A percentile compares a stretch with the other conserved stretches of the same genome.
phyloP scores from a whole-genome alignment of 2,888 invertebrate genomes.

The Hirtodrosophila alboralis region DNA sequence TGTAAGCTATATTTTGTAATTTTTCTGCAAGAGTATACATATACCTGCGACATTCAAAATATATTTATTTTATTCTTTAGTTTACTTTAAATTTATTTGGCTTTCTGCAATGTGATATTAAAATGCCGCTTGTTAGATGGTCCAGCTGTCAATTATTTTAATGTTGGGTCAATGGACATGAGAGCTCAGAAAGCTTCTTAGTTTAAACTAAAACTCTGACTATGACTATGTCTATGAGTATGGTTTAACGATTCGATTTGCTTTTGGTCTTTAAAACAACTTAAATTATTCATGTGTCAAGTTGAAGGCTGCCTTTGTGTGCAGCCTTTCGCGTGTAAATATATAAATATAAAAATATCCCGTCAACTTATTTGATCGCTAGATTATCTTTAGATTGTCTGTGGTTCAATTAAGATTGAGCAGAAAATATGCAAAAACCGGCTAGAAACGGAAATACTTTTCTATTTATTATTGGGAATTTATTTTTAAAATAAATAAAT shows the following conservation, averaged over 20 bases:
- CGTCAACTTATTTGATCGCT: slow-evolving; percentile 53
- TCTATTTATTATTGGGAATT: background rate
- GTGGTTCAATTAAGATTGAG: slow-evolving; percentile 55
- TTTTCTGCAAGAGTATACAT: too few relatives aligned
- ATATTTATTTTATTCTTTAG: slow-evolving; percentile 16
- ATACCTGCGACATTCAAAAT: too few relatives aligned
- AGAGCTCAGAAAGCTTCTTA: too few relatives aligned
- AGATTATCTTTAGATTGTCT: slow-evolving; percentile 52
- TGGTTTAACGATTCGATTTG: slow-evolving; percentile 56
- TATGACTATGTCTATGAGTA: slow-evolving; percentile 31
- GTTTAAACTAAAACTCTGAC: too few relatives aligned
- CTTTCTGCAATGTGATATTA: slow-evolving; percentile 29
- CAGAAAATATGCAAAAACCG: slow-evolving; percentile 36
- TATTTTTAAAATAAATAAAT: slow-evolving; percentile 8
- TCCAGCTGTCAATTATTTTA: slow-evolving; percentile 52
- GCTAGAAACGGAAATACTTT: slow-evolving; percentile 60
- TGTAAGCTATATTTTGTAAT: too few relatives aligned
- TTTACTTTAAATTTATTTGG: slow-evolving; percentile 14
- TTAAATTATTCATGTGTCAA: slow-evolving; percentile 73
- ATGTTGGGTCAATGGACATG: slow-evolving; percentile 76
- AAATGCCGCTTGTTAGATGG: slow-evolving; percentile 26
- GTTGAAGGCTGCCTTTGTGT: slow-evolving; percentile 62
- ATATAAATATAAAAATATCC: too few relatives aligned
- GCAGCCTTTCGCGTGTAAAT: slow-evolving; percentile 53
- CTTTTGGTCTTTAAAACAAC: slow-evolving; percentile 40